These are phyloP conservation scores for Puma concolor DNA, from an alignment of 2,113 vertebrate genomes.

Conservation along the genomic window DNA sequence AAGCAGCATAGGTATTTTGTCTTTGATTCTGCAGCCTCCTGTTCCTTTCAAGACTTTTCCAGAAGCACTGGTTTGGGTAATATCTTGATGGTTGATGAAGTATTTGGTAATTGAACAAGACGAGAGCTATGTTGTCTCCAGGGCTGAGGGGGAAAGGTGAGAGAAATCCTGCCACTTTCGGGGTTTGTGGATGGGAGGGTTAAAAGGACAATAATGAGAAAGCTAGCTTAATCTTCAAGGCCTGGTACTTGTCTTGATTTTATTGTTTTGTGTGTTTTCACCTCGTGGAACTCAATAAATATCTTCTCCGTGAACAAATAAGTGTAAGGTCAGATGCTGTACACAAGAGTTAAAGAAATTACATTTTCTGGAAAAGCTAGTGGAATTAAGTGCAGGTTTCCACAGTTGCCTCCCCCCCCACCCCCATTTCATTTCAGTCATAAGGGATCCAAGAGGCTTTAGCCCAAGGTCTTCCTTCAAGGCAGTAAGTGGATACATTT, in stretches of 20 bases:
- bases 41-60: not conserved
- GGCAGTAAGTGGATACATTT: not conserved
- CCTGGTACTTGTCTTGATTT: not conserved
- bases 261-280: conserved; percentile 45
- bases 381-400: not conserved
- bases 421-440: not conserved
- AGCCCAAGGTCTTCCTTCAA: not conserved
- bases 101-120: not conserved
- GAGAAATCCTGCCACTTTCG: not conserved
- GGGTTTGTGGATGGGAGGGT: not conserved
- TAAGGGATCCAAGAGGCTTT: not conserved
- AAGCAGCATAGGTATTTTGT: not conserved
- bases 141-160: not conserved
- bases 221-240: not conserved
- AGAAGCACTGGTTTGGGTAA: not conserved
- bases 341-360: not conserved
- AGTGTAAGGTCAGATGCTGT: not conserved
- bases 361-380: not conserved
- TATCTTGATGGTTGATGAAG: not conserved
- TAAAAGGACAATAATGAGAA: not conserved
- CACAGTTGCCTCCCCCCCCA: not conserved
- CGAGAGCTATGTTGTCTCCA: not conserved
- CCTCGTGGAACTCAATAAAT: not conserved
- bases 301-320: conserved; percentile 6
- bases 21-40: not conserved